phyloP scores from a whole-genome alignment of 2,113 vertebrate species.

The Heterocephalus glaber region DNA sequence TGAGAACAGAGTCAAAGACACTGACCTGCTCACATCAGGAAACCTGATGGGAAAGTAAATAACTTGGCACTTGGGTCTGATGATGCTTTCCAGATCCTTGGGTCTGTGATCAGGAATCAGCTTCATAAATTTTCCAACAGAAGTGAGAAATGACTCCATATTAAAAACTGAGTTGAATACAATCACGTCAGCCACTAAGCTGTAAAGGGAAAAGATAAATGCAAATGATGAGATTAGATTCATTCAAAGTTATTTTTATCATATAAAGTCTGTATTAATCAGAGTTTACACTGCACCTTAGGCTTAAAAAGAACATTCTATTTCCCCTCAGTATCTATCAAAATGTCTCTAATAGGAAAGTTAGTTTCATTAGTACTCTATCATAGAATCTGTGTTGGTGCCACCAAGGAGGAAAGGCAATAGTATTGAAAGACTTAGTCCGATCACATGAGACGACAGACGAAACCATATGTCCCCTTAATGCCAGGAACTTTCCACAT shows the following conservation, averaged over 20 bases:
- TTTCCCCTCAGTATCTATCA: neutral
- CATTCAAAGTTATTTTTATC: slow-evolving; percentile 20
- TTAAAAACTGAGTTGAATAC: slow-evolving; percentile 95
- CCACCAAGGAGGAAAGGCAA: neutral
- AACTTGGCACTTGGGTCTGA: slow-evolving; percentile 94
- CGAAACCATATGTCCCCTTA: neutral
- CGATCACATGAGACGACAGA: neutral
- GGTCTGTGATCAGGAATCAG: slow-evolving; percentile 96
- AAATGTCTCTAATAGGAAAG: neutral
- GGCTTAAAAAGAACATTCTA: neutral
- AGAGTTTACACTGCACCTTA: neutral
- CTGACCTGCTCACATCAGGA: slow-evolving; percentile 93
- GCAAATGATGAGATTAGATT: slow-evolving; percentile 1
- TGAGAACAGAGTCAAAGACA: slow-evolving; percentile 75
- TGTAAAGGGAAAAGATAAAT: slow-evolving; percentile 78
- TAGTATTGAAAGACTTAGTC: neutral
- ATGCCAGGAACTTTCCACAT: neutral
- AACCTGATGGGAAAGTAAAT: slow-evolving; percentile 94
- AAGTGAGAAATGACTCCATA: slow-evolving; percentile 96
- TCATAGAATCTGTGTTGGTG: neutral
- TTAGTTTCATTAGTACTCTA: neutral
- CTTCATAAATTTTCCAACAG: slow-evolving; percentile 93
- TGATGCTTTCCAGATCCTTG: slow-evolving; percentile 89
- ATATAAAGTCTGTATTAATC: neutral
- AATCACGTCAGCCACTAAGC: slow-evolving; percentile 93